A percentile compares a stretch with the other conserved stretches of the same genome.
These are phyloP conservation scores for Netelia virgata DNA, from an alignment of 2,888 invertebrate species.

Conservation along the genomic window DNA sequence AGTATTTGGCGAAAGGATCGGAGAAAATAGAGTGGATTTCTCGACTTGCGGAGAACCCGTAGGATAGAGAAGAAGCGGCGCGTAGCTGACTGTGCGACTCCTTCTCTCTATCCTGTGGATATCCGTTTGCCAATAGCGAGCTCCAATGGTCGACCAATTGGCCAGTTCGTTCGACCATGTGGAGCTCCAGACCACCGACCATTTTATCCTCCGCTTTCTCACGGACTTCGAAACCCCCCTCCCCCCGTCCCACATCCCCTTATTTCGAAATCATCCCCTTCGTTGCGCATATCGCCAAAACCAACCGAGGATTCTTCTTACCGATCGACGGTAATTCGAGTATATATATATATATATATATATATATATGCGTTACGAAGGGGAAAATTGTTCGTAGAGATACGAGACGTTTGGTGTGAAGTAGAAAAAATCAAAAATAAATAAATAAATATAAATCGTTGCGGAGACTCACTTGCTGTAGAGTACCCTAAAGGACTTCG, in stretches of 20 bases:
- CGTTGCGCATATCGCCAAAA: background rate
- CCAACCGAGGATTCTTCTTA: background rate
- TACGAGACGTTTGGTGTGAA: background rate
- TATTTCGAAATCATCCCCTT: background rate
- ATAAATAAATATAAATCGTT: background rate
- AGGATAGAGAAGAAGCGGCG: conserved; percentile 72
- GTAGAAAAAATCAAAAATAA: background rate
- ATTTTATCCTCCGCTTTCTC: conserved; percentile 69
- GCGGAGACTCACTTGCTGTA: conserved; percentile 91
- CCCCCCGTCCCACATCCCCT: conserved; percentile 15
- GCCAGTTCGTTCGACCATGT: conserved; percentile 82
- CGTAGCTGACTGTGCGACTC: conserved; percentile 76
- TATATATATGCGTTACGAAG: background rate
- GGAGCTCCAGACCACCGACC: conserved; percentile 74
- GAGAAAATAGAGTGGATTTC: conserved; percentile 58
- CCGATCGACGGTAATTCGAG: background rate
- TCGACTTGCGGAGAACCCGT: conserved; percentile 49
- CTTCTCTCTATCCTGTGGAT: conserved; percentile 73
- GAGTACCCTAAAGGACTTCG: conserved; percentile 94
- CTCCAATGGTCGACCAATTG: conserved; percentile 82
- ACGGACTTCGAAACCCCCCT: conserved; percentile 17
- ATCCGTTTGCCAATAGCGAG: conserved; percentile 78
- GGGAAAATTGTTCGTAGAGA: background rate
- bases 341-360: background rate
- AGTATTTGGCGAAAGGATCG: conserved; percentile 57